A percentile compares a stretch with the other conserved stretches of the same genome.
Evolutionary conservation across 2,113 vertebrate species (phyloP).

Genomic region (Polypterus senegalus): DNA sequence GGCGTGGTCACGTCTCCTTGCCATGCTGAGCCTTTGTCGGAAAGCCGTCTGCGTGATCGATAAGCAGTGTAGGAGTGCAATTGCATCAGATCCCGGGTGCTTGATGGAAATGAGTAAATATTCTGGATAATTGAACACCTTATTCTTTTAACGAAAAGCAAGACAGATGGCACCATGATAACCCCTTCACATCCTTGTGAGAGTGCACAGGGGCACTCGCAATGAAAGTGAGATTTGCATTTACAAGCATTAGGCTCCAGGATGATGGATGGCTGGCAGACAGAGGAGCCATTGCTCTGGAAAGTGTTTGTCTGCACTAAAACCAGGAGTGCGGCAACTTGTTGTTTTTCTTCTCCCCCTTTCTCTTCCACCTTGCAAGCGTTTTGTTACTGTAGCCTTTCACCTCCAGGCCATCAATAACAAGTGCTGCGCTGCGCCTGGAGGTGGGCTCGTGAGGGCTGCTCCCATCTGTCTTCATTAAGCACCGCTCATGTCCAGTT

Average conservation of each 20-base stretch:
- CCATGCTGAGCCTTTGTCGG: too few relatives aligned
- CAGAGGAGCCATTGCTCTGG: slow-evolving; percentile 25
- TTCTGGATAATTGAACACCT: slow-evolving; percentile 25
- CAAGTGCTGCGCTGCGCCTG: slow-evolving; percentile 24
- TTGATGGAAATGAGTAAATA: slow-evolving; percentile 22
- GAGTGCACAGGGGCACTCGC: slow-evolving; percentile 31
- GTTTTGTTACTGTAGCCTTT: slow-evolving; percentile 43
- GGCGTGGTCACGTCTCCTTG: too few relatives aligned
- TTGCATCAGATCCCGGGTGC: slow-evolving; percentile 17
- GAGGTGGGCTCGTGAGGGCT: slow-evolving; percentile 20
- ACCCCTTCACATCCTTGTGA: slow-evolving; percentile 28
- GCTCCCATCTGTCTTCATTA: slow-evolving; percentile 52
- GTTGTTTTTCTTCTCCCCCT: slow-evolving; percentile 10
- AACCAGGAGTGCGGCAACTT: slow-evolving; percentile 16
- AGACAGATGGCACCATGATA: slow-evolving; percentile 43
- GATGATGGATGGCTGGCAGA: slow-evolving; percentile 40
- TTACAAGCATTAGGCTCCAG: slow-evolving; percentile 32
- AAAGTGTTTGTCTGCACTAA: slow-evolving; percentile 24
- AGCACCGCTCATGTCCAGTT: background rate
- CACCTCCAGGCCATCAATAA: slow-evolving; percentile 51
- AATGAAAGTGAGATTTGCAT: slow-evolving; percentile 49
- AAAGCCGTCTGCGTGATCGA: slow-evolving; percentile 12
- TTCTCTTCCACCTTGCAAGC: slow-evolving; percentile 33
- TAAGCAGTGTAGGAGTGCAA: slow-evolving; percentile 10
- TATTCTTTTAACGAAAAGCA: slow-evolving; percentile 22